These are phyloP conservation scores for Deroplatys truncata DNA, from an alignment of 2,888 invertebrate genomes.

Conservation along the genomic window DNA sequence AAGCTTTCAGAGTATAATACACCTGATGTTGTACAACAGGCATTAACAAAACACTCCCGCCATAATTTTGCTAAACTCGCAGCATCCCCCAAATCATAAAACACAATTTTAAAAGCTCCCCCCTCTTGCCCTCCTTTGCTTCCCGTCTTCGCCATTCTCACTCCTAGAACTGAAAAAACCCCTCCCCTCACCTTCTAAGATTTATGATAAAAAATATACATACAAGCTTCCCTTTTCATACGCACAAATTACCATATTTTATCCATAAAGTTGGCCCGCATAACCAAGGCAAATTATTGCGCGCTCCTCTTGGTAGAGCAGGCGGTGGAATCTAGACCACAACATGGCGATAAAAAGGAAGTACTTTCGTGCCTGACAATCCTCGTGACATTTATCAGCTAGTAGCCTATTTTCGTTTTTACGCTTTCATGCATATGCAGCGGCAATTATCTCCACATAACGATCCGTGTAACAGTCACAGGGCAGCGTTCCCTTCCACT, in stretches of 20 bases:
- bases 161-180: not conserved
- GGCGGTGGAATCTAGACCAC: not conserved
- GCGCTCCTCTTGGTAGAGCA: too few relatives aligned
- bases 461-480: too few relatives aligned
- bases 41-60: not conserved
- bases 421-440: too few relatives aligned
- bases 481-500: too few relatives aligned
- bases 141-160: not conserved
- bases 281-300: slow-evolving; percentile 3
- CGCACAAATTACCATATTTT: slow-evolving; percentile 22
- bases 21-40: not conserved
- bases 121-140: not conserved
- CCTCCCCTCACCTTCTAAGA: slow-evolving; percentile 7
- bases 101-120: not conserved
- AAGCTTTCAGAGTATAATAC: not conserved
- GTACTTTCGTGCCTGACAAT: not conserved
- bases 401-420: too few relatives aligned
- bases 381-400: not conserved
- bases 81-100: slow-evolving; percentile 4
- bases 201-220: slow-evolving; percentile 21
- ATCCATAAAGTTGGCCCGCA: slow-evolving; percentile 18
- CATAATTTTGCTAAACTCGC: not conserved
- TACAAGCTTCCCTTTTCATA: slow-evolving; percentile 21
- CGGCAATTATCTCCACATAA: too few relatives aligned
- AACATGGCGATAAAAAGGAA: not conserved